Evolutionary conservation across 2,888 invertebrate species (phyloP).

Genomic region (Heteromurus nitidus): DNA sequence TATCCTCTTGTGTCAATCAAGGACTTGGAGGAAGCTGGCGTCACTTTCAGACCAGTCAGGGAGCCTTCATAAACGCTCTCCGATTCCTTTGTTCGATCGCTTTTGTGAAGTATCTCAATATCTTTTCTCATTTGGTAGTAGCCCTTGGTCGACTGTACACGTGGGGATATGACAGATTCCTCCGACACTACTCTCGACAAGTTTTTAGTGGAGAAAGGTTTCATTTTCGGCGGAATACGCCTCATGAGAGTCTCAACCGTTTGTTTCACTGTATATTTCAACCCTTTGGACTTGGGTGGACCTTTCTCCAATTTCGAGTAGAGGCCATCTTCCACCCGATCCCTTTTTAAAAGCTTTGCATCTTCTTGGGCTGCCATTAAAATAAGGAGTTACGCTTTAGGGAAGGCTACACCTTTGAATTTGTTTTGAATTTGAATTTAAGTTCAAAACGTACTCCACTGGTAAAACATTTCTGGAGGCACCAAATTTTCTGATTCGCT

Average conservation of each 20-base stretch:
- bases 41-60: neutral
- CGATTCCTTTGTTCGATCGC: neutral
- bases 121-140: slow-evolving; percentile 26
- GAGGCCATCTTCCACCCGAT: neutral
- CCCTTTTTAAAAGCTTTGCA: neutral
- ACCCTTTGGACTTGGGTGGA: neutral
- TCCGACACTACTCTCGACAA: neutral
- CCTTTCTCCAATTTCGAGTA: neutral
- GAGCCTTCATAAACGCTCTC: slow-evolving; percentile 15
- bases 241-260: neutral
- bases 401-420: neutral
- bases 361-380: slow-evolving; percentile 19
- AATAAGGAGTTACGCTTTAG: neutral
- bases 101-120: slow-evolving; percentile 17
- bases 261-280: neutral
- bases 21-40: neutral
- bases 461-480: slow-evolving; percentile 26
- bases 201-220: too few species aligned
- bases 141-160: too few species aligned
- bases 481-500: slow-evolving; percentile 23
- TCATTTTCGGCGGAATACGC: neutral
- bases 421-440: neutral
- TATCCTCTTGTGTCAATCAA: neutral
- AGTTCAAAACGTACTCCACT: slow-evolving; percentile 37
- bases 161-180: neutral